Evolutionary conservation across 1,140 invertebrate genomes (phyloP).

Genomic region (Meloidogyne hapla): DNA sequence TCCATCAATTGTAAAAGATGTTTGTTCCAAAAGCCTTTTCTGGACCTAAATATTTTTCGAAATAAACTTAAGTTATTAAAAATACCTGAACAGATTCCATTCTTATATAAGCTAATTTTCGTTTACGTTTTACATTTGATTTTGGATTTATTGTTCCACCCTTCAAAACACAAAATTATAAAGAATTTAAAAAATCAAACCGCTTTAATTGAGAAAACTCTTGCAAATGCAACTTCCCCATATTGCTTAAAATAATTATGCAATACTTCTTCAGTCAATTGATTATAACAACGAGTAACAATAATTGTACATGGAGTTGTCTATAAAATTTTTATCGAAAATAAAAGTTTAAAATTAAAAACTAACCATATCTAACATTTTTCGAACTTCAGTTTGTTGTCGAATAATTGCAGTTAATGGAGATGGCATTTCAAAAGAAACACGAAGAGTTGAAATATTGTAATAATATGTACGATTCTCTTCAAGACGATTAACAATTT

Average conservation of each 20-base stretch:
- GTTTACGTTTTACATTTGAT: neutral
- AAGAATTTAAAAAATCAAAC: neutral
- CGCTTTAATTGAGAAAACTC: neutral
- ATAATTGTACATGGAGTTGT: neutral
- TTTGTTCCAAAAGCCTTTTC: neutral
- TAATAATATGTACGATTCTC: constrained; percentile 1
- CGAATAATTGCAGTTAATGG: neutral
- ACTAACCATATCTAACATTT: neutral
- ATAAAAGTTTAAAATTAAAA: neutral
- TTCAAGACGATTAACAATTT: neutral
- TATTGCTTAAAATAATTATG: neutral
- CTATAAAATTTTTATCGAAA: neutral
- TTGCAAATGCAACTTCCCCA: neutral
- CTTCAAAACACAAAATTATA: neutral
- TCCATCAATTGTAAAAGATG: neutral
- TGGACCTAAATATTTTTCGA: neutral
- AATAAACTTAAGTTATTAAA: neutral
- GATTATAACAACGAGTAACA: neutral
- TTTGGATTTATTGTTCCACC: neutral
- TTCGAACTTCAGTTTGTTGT: neutral
- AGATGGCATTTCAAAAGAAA: neutral
- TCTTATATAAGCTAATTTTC: neutral
- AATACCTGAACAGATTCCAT: neutral
- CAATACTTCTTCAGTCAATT: neutral
- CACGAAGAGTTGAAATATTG: neutral